These are phyloP conservation scores for Drosophila melanica DNA, from an alignment of 1,140 invertebrate genomes.

Conservation along the genomic window DNA sequence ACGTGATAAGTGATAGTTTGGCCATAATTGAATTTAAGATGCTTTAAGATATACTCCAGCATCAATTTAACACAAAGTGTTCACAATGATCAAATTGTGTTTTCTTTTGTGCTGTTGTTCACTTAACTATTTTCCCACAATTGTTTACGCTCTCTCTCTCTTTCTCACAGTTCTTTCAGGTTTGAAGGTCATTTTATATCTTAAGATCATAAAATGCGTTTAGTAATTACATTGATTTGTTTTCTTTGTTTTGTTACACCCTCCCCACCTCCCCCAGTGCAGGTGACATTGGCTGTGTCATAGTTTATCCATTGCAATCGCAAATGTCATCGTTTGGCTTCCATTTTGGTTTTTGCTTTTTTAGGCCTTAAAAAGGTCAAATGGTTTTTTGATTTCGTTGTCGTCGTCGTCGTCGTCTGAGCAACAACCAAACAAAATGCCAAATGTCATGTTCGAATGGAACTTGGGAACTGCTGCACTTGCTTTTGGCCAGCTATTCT, in stretches of 20 bases:
- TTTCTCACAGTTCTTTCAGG: neutral
- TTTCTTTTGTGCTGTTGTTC: neutral
- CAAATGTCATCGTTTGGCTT: slow-evolving; percentile 41
- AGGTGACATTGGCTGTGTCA: slow-evolving; percentile 39
- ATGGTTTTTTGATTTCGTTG: slow-evolving; percentile 44
- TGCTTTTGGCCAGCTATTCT: slow-evolving; percentile 44
- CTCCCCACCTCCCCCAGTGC: too few relatives aligned
- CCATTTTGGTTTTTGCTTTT: slow-evolving; percentile 19
- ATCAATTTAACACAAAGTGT: slow-evolving; percentile 16
- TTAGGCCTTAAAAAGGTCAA: slow-evolving; percentile 49
- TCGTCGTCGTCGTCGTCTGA: slow-evolving; percentile 38
- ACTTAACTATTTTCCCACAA: slow-evolving; percentile 15
- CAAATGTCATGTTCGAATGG: slow-evolving; percentile 56
- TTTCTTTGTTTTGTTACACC: slow-evolving; percentile 14
- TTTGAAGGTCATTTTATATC: slow-evolving; percentile 5
- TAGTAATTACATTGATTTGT: neutral
- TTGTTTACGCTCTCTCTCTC: slow-evolving; percentile 15
- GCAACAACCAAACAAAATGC: slow-evolving; percentile 62
- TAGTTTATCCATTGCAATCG: slow-evolving; percentile 40
- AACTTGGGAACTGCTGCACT: slow-evolving; percentile 48
- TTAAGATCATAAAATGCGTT: slow-evolving; percentile 2
- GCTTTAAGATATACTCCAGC: neutral
- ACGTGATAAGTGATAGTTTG: neutral
- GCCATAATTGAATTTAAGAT: neutral
- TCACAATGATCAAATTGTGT: neutral